Evolutionary conservation across 2,113 vertebrate genomes (phyloP), one percentile per base, ranked within the genome.

Genomic region (Abramis brama): DNA sequence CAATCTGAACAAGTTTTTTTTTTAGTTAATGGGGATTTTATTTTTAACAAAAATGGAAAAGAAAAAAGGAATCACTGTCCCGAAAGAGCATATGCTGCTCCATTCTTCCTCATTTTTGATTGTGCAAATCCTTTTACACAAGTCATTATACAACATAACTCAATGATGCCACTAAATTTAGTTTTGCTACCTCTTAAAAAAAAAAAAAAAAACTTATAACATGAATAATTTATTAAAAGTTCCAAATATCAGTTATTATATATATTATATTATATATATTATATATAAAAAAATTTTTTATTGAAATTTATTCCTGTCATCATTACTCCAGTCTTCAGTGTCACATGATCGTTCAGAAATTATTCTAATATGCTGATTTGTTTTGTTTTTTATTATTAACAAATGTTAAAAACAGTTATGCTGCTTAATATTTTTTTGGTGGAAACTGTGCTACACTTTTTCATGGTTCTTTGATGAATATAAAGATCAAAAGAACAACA

Each of bases 191-290:
- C 30, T 36, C 17, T 23, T 6, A 27, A 13, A 19, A 11, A 55
- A 13, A 59, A 5, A 43, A 2, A 25, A 0, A 25, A 55, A 12
- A 8, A 19, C 4, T 0, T 70, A 70, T 3, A 15, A 57, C 6
- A 79, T 15, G 5, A 77, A 79, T 17, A 60, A 78, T 79, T 79
- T 43, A 79, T 79, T 79, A 19, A 12, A 60, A 79, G 23, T 12
- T 33, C 17, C 8, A 3, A 12, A 4, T 59, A 50, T 57, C 10
- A 78, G 3, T 78, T 23, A 36, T 1, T 12, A 39, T 7, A 39
- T 39, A 7, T 39, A n/a, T n/a, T n/a, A n/a, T n/a, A n/a, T n/a
- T n/a, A n/a, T n/a, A n/a, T n/a, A n/a, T n/a, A n/a, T n/a, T n/a
- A n/a, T n/a, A n/a, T n/a, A n/a, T n/a, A n/a, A n/a, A n/a, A n/a